Evolutionary conservation across 2,888 invertebrate species (phyloP), one percentile per base, ranked within the genome.

Genomic region (Allolobophora icterica): DNA sequence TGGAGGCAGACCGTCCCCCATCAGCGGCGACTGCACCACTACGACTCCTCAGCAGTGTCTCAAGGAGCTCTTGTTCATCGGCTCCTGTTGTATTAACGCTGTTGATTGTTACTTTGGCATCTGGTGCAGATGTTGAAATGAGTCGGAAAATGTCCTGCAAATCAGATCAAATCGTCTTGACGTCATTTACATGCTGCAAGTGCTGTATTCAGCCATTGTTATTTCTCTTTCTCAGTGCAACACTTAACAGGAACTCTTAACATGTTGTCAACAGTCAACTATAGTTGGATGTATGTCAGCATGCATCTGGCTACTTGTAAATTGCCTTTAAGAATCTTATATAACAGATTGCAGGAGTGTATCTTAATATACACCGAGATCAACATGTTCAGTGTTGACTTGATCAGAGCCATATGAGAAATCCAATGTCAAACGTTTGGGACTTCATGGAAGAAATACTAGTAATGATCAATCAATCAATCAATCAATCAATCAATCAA

Each of bases 31-130:
- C 35, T 87, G 15, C 30, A 30, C 33, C 34, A 4, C 34, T 33
- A 0, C 87, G 87, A 87, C 35, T 87, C 87, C 87, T 87, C 24
- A 87, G 87, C 34, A 87, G 87, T 35, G 87, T 87, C 87, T 87
- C 87, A 24, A 87, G 87, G 6, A 87, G 34, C 38, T 87, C 87
- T 17, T 87, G 87, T 38, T 87, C 87, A 34, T 87, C 87, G 24
- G 35, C 87, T 24, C 35, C 87, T 35, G 87, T 87, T 38, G 87
- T 87, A 34, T 38, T 87, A 13, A 87, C 30, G 35, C 87, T 87
- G 87, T 87, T 87, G 87, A 87, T 87, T 19, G 87, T 87, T 13
- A 87, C 19, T 87, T 38, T 34, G 87, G 87, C 87, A 87, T 87
- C 87, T 35, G 87, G 87, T 35, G 87, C 34, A 24, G 87, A 35